Base-by-base conservation (phyloP, 2,797 vertebrate genomes). In the Hybognathus amarus region DNA sequence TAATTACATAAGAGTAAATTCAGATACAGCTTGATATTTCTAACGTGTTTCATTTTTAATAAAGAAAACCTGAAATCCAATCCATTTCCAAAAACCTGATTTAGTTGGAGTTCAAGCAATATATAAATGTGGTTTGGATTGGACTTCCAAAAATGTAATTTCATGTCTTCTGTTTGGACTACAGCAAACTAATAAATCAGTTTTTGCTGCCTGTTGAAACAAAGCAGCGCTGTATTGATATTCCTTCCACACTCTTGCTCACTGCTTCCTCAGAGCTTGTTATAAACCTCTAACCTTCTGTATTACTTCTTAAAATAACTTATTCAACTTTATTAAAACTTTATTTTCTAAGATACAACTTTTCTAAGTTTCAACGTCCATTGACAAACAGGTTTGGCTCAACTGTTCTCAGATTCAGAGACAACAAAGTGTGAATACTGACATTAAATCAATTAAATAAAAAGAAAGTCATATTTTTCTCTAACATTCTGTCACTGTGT, bases 341-440 rank as follows among this genome's bases (percentile, higher is more conserved):
- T 70, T 17, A 45, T 70, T 69, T 45, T 42, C 38, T 42, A 42
- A 1, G n/a, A 15, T 42, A n/a, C n/a, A n/a, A n/a, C n/a, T n/a
- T n/a, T n/a, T n/a, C n/a, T n/a, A 24, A 17, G 4, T 8, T 6
- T 18, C 40, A 45, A 45, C 0, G 0, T 33, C 70, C 27, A 0
- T 20, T 73, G 47, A 36, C 70, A 20, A 17, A 7, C 36, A 12
- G 36, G 20, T 22, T 69, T 15, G 64, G 27, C 69, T 71, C 42
- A 30, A 50, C 17, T 50, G 30, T 54, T 24, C 42, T 22, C 47
- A 1, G 11, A 22, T 73, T 73, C 5, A 52, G 70, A 22, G 30
- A 74, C 36, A 73, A 52, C 17, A 22, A 71, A 50, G 17, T 3
- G 24, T 33, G 10, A 50, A 73, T 33, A 54, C 70, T 52, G 24